Evolutionary conservation across 2,113 vertebrate species (phyloP).

Genomic region (Tapirus terrestris): DNA sequence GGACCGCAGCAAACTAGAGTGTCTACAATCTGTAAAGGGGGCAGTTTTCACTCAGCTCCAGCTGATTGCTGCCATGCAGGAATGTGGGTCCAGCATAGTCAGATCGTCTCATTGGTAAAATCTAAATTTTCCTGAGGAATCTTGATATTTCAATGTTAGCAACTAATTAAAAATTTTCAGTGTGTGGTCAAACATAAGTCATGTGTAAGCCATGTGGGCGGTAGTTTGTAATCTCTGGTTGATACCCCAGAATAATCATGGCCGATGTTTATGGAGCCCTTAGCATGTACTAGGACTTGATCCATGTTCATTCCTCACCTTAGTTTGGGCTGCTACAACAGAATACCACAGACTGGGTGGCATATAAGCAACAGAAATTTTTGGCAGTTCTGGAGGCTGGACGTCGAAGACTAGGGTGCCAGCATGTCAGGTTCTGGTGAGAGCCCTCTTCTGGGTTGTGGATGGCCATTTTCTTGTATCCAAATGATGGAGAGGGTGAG

Average conservation of each 20-base stretch:
- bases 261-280: rapidly evolving
- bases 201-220: neutral
- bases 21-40: too few species aligned
- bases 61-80: neutral
- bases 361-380: neutral
- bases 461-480: neutral
- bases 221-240: neutral
- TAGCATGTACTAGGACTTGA: neutral
- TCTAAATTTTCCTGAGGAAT: neutral
- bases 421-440: neutral
- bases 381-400: neutral
- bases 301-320: neutral
- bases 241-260: rapidly evolving
- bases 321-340: neutral
- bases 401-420: neutral
- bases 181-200: neutral
- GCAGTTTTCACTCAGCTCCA: neutral
- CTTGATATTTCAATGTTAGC: neutral
- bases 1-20: neutral
- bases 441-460: neutral
- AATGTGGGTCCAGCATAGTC: neutral
- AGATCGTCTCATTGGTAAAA: neutral
- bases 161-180: neutral
- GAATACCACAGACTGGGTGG: neutral
- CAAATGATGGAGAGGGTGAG: neutral